Base-by-base conservation (phyloP, 2,888 invertebrate genomes). In the Xanthostigma xanthostigma region DNA sequence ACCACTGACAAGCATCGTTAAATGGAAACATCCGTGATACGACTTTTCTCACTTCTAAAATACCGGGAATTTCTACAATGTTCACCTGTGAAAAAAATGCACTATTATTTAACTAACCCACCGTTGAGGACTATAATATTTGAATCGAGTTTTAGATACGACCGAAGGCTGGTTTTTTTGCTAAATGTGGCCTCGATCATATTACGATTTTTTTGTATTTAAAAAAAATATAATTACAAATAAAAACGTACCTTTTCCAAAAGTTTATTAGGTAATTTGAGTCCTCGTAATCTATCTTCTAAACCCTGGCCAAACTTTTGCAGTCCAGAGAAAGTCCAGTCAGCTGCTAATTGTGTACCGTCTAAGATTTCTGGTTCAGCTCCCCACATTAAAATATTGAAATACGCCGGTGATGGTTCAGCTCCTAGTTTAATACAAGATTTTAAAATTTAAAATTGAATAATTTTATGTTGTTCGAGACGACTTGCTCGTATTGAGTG, bases 1-100 rank as follows among this genome's bases (percentile, higher is more conserved):
- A 94, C 94, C 94, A 95, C 67, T 93, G 92, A 64, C 92, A 92
- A 44, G 92, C 94, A 63, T 94, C 93, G 63, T 93, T 93, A 70
- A 93, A 93, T 47, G 94, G 92, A 63, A 94, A 94, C 51, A 91
- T 79, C 46, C 93, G 79, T 45, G 93, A 92, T 45, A 91, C 87
- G 71, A 91, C 90, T 67, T 93, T 91, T 55, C 91, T 79, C 52
- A 91, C 90, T 75, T 95, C 94, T 59, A 94, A 71, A 60, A 95
- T 93, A 53, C 94, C 94, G 50, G 94, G 94, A 62, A 93, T 94
- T 74, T 95, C 95, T 45, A 95, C 91, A 61, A 95, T 85, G 65
- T 92, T 94, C 33, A 93, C 86, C 92, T 92, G 62, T 10, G 58
- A 59, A 53, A 50, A 44, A 50, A 39, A 17, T 2, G 3, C 6